A percentile compares a stretch with the other conserved stretches of the same genome.
phyloP scores from a whole-genome alignment of 2,888 invertebrate genomes.

The Tipula unca region DNA sequence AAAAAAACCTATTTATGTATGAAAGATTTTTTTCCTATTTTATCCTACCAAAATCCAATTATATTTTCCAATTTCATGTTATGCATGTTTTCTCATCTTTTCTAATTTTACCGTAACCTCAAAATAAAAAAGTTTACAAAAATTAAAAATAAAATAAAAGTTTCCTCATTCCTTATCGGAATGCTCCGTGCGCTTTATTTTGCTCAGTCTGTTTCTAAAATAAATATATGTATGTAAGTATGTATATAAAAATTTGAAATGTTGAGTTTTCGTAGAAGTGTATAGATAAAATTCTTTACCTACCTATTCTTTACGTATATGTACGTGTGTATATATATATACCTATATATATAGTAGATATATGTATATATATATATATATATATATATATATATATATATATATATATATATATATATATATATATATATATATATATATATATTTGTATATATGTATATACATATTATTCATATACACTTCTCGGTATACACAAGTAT shows the following conservation, averaged over 20 bases:
- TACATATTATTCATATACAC: not conserved
- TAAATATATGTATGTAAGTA: not conserved
- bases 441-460: too few species aligned
- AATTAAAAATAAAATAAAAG: not conserved
- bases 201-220: not conserved
- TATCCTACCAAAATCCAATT: slow-evolving; percentile 14
- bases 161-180: not conserved
- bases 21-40: not conserved
- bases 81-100: slow-evolving; percentile 1
- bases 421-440: too few species aligned
- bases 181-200: not conserved
- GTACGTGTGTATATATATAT: too few species aligned
- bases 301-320: too few species aligned
- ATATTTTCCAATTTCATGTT: slow-evolving; percentile 16
- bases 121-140: not conserved
- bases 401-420: too few species aligned
- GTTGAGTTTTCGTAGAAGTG: not conserved
- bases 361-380: too few species aligned
- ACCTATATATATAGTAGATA: too few species aligned
- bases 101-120: not conserved
- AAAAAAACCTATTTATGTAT: not conserved
- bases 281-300: not conserved
- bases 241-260: not conserved
- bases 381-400: too few species aligned
- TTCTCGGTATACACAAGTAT: not conserved